Conservation (phyloP, 2,888 invertebrate species). For the Metalampra italica region DNA sequence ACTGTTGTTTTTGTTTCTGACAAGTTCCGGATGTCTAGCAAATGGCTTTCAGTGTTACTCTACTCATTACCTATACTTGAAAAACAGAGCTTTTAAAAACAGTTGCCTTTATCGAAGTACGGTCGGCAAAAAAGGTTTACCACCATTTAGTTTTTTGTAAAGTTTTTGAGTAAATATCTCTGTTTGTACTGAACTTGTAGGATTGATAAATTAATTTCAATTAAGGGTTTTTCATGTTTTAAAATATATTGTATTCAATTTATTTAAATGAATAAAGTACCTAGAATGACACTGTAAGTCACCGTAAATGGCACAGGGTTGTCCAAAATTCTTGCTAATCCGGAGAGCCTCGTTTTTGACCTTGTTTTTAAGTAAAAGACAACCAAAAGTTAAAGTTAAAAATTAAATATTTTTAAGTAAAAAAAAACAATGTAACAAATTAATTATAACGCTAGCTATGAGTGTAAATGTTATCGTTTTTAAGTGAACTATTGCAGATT, state of each 20-base stretch:
- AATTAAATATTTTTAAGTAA: conserved; percentile 75
- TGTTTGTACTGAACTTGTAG: too few species aligned
- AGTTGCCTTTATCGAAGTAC: too few species aligned
- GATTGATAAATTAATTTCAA: too few species aligned
- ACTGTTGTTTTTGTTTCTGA: conserved; percentile 30
- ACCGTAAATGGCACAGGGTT: conserved; percentile 47
- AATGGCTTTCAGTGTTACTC: conserved; percentile 30
- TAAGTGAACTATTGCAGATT: conserved; percentile 76
- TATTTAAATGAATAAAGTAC: too few species aligned
- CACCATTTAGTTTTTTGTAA: too few species aligned
- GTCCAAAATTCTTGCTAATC: conserved; percentile 61
- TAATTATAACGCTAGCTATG: conserved; percentile 78
- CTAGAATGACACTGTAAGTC: conserved; percentile 33
- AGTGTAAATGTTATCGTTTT: conserved; percentile 78
- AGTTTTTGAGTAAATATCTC: too few species aligned
- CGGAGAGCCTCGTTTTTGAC: conserved; percentile 65
- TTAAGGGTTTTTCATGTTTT: neutral
- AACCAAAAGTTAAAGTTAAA: conserved; percentile 78
- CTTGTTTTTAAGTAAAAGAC: conserved; percentile 72
- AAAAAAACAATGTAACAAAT: conserved; percentile 76
- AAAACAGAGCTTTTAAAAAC: neutral
- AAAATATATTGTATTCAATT: neutral
- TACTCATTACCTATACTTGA: neutral
- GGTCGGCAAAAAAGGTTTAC: too few species aligned
- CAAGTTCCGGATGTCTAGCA: conserved; percentile 24